phyloP scores from a whole-genome alignment of 1,140 invertebrate species.

The Drosophila grimshawi region DNA sequence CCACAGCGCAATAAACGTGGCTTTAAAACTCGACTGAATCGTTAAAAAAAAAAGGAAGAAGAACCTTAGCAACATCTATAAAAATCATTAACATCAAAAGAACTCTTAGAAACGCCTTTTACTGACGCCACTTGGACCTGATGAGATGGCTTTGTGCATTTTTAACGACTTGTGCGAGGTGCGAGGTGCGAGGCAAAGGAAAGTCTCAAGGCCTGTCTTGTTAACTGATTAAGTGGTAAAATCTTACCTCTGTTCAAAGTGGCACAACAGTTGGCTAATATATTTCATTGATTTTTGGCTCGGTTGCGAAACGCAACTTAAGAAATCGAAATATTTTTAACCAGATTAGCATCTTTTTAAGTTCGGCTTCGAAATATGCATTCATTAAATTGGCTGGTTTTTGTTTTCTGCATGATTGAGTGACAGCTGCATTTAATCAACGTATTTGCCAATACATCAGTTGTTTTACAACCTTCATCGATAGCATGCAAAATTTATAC shows the following conservation, averaged over 20 bases:
- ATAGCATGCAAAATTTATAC: slow-evolving; percentile 1
- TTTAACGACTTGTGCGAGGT: not conserved
- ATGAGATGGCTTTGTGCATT: not conserved
- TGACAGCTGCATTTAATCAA: slow-evolving; percentile 18
- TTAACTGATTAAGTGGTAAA: not conserved
- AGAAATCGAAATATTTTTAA: no score
- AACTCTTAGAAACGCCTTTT: slow-evolving; percentile 1
- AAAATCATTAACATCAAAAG: slow-evolving; percentile 6
- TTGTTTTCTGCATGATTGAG: not conserved
- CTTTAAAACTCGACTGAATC: slow-evolving; percentile 10
- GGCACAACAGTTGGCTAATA: not conserved
- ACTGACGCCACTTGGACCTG: slow-evolving; percentile 1
- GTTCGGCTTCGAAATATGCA: no score
- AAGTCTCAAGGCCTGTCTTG: not conserved
- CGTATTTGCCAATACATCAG: slow-evolving; percentile 10
- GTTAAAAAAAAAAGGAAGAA: not conserved
- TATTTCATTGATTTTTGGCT: not conserved
- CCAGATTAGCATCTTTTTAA: no score
- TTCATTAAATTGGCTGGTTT: not conserved
- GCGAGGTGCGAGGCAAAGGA: not conserved
- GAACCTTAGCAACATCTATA: not conserved
- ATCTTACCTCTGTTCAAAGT: not conserved
- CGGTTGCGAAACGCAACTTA: no score
- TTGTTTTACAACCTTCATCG: not conserved
- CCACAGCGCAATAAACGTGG: slow-evolving; percentile 16